These are phyloP conservation scores for Calliopum simillimum DNA, from an alignment of 2,888 invertebrate species.

Conservation along the genomic window DNA sequence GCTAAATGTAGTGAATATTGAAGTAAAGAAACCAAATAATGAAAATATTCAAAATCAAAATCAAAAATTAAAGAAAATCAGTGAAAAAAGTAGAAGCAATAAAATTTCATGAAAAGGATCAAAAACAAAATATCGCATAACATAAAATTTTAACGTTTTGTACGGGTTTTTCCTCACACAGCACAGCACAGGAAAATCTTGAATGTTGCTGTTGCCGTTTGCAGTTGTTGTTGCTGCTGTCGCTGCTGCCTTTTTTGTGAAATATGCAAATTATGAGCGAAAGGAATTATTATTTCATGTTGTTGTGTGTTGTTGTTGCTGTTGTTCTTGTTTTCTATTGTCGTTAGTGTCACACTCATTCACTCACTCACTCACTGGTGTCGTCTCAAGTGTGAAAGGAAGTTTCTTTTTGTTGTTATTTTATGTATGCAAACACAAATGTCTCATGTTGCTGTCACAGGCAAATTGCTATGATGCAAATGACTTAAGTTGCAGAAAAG, in stretches of 20 bases:
- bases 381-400: conserved; percentile 25
- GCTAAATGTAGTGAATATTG: no score
- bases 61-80: neutral
- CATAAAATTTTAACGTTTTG: no score
- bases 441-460: neutral
- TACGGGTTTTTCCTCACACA: no score
- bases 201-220: conserved; percentile 22
- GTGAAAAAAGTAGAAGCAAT: neutral
- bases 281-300: conserved; percentile 38
- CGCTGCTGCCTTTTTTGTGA: neutral
- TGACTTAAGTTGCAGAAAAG: no score
- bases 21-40: no score
- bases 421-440: neutral
- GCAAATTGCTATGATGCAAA: conserved; percentile 7
- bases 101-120: neutral
- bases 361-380: no score
- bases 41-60: neutral
- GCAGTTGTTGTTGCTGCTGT: conserved; percentile 14
- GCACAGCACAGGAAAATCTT: neutral
- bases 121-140: no score
- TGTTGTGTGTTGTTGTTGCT: conserved; percentile 45
- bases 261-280: conserved; percentile 39
- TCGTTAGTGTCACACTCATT: conserved; percentile 28
- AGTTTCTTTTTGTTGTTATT: conserved; percentile 10
- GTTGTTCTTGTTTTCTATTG: conserved; percentile 41